A percentile compares a stretch with the other conserved stretches of the same genome.
phyloP scores from a whole-genome alignment of 1,140 invertebrate species.

The Meteorus sp. region DNA sequence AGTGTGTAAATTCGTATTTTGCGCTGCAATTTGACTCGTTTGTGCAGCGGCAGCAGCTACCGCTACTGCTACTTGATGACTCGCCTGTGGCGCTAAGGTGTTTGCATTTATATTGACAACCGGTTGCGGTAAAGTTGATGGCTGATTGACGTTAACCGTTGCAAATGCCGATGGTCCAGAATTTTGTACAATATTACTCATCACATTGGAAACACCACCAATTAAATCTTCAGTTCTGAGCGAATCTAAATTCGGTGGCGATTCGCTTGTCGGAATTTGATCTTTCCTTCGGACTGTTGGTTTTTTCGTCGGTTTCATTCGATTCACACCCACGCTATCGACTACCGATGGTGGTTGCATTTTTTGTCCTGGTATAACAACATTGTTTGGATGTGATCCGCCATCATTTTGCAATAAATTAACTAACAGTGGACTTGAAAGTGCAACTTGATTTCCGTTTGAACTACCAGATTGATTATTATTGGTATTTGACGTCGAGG shows the following conservation, averaged over 20 bases:
- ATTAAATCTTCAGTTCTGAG: constrained; percentile 52
- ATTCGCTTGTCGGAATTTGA: constrained; percentile 29
- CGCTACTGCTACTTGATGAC: constrained; percentile 29
- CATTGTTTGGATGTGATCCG: constrained; percentile 56
- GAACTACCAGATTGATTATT: constrained; percentile 36
- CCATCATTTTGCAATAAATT: constrained; percentile 89
- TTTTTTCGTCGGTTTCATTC: constrained; percentile 56
- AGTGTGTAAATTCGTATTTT: constrained; percentile 37
- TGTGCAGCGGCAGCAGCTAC: too few relatives aligned
- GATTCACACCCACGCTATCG: constrained; percentile 52
- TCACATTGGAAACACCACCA: constrained; percentile 36
- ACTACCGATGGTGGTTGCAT: constrained; percentile 59
- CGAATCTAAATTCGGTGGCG: constrained; percentile 50
- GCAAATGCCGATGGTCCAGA: constrained; percentile 49
- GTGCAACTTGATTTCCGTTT: constrained; percentile 64
- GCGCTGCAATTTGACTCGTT: constrained; percentile 24
- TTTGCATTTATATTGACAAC: too few relatives aligned
- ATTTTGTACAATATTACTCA: constrained; percentile 34
- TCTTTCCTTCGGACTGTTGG: constrained; percentile 56
- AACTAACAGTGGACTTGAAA: constrained; percentile 87
- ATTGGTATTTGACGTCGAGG: constrained; percentile 44
- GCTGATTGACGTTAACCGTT: constrained; percentile 50
- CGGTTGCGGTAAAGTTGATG: constrained; percentile 53
- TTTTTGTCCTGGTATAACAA: constrained; percentile 48
- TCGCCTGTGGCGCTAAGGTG: constrained; percentile 20